Evolutionary conservation across 2,888 invertebrate genomes (phyloP), one percentile per base, ranked within the genome.

Genomic region (Orthonychiurus folsomi): DNA sequence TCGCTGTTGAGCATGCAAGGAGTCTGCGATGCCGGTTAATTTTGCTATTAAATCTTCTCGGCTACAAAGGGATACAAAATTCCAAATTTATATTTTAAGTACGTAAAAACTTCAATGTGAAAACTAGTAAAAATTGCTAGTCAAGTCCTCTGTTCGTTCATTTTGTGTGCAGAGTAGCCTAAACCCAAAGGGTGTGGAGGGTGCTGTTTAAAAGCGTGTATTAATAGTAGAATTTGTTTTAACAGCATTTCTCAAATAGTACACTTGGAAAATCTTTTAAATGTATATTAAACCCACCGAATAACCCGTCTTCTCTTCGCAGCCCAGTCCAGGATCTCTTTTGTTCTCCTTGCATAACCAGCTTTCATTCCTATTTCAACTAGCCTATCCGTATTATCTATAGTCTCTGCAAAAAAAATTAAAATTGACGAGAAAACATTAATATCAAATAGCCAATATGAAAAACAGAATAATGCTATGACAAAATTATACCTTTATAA

Each of bases 401-500:
- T 56, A 9, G 27, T 37, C 5, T 55, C 55, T 55, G 3, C 5
- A 24, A 23, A 5, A n/a, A n/a, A n/a, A n/a, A 37, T 37, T 37
- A 5, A 9, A 37, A 37, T 37, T n/a, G n/a, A n/a, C 37, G 37
- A 37, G 37, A 37, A 15, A 37, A 37, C 9, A 37, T 37, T 9
- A 37, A 9, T 9, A 37, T 9, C 5, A 37, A 37, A 9, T 15
- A 37, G 15, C 15, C 5, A 37, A 37, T 37, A 37, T 15, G 15
- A 15, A 15, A 37, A 37, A 9, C 15, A 37, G 5, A 9, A 9
- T 37, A 37, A 37, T 37, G 37, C 5, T 9, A 37, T 37, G 37
- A 37, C 15, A 37, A 15, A 37, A 37, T 37, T 9, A 59, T 65
- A 66, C 69, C 71, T 63, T 71, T 71, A 59, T 71, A 71, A 50